Evolutionary conservation across 2,113 vertebrate species (phyloP).

Genomic region (Rattus norvegicus): GRCr8 NC_086032.1:28246501-28247000

Average conservation of each 20-base stretch:
- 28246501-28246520: constrained; percentile 55
- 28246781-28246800: neutral
- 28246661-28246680: constrained; percentile 34
- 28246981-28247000: neutral
- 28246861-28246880: too few species aligned
- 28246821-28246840: neutral
- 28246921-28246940: neutral
- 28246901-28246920: neutral
- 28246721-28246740: neutral
- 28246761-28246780: neutral
- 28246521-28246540: constrained; percentile 66
- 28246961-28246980: neutral
- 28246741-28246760: neutral
- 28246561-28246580: constrained; percentile 37
- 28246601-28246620: constrained; percentile 36
- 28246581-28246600: constrained; percentile 38
- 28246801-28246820: neutral
- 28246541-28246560: constrained; percentile 54
- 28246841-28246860: neutral
- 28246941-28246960: neutral
- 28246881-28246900: neutral
- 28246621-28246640: constrained; percentile 16
- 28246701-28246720: constrained; percentile 7
- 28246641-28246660: constrained; percentile 9
- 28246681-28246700: constrained; percentile 32